These are phyloP conservation scores for Latrodectus geometricus DNA, from an alignment of 1,140 invertebrate species.

Conservation along the genomic window DNA sequence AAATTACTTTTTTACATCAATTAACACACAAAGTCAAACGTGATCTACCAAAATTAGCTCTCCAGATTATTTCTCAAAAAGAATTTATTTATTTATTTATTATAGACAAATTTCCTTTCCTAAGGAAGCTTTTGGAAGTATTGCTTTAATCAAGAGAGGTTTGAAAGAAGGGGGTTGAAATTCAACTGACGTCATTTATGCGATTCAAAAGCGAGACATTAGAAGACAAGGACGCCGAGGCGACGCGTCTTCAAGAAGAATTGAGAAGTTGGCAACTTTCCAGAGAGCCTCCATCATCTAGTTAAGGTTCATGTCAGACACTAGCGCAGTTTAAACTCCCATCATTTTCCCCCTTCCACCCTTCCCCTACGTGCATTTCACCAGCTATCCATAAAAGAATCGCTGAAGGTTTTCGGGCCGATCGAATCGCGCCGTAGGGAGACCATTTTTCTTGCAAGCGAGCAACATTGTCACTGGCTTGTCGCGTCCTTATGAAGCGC, in stretches of 20 bases:
- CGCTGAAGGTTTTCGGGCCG: constrained; percentile 56
- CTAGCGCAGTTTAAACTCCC: constrained; percentile 61
- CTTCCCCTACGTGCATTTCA: constrained; percentile 8
- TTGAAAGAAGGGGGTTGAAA: constrained; percentile 22
- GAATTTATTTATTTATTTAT: too few relatives aligned
- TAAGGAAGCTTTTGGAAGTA: not conserved
- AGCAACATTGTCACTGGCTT: constrained; percentile 60
- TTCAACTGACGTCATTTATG: constrained; percentile 53
- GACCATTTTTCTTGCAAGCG: constrained; percentile 49
- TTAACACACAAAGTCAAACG: not conserved
- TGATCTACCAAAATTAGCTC: not conserved
- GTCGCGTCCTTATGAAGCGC: constrained; percentile 59
- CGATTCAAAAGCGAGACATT: constrained; percentile 59
- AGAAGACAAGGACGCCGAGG: constrained; percentile 55
- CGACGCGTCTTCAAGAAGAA: constrained; percentile 44
- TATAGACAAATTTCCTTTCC: too few relatives aligned
- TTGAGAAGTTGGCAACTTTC: constrained; percentile 54
- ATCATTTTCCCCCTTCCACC: constrained; percentile 53
- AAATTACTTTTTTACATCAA: too few relatives aligned
- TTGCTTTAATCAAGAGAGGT: constrained; percentile 42
- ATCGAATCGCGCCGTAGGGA: constrained; percentile 56
- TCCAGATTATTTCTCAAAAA: not conserved
- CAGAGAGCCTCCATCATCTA: constrained; percentile 59
- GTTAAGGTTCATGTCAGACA: constrained; percentile 61
- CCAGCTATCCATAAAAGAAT: constrained; percentile 55